phyloP scores from a whole-genome alignment of 2,888 invertebrate species.

The Caenorhabditis sinica region DNA sequence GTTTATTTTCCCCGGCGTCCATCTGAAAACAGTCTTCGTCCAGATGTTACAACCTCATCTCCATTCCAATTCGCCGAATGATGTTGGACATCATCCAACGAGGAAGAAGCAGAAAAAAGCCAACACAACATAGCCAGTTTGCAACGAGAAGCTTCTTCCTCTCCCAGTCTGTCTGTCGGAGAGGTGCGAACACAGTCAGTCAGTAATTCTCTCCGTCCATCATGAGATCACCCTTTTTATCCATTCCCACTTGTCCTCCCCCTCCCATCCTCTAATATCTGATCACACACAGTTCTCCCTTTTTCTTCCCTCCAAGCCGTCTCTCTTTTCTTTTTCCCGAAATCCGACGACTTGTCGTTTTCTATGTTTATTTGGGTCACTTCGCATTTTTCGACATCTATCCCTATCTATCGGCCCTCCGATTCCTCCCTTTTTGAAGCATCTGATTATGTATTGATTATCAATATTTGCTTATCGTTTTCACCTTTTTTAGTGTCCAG shows the following conservation, averaged over 20 bases:
- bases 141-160: slow-evolving; percentile 18
- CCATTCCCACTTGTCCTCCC: slow-evolving; percentile 18
- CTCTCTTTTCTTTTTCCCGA: slow-evolving; percentile 30
- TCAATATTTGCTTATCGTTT: slow-evolving; percentile 39
- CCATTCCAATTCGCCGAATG: slow-evolving; percentile 26
- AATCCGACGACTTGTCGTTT: slow-evolving; percentile 33
- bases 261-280: slow-evolving; percentile 25
- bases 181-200: slow-evolving; percentile 50
- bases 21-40: background rate
- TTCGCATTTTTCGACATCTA: slow-evolving; percentile 67
- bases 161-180: background rate
- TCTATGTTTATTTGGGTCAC: slow-evolving; percentile 68
- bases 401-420: background rate
- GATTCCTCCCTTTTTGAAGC: slow-evolving; percentile 9
- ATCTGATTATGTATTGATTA: slow-evolving; percentile 34
- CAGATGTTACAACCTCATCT: background rate
- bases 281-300: slow-evolving; percentile 30
- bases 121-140: slow-evolving; percentile 31
- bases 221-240: slow-evolving; percentile 49
- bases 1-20: background rate
- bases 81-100: slow-evolving; percentile 2
- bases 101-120: too few species aligned
- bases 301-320: slow-evolving; percentile 10
- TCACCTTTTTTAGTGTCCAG: background rate
- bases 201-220: slow-evolving; percentile 16